Base-by-base conservation (phyloP, 2,888 invertebrate genomes). In the Toxonevra muliebris region DNA sequence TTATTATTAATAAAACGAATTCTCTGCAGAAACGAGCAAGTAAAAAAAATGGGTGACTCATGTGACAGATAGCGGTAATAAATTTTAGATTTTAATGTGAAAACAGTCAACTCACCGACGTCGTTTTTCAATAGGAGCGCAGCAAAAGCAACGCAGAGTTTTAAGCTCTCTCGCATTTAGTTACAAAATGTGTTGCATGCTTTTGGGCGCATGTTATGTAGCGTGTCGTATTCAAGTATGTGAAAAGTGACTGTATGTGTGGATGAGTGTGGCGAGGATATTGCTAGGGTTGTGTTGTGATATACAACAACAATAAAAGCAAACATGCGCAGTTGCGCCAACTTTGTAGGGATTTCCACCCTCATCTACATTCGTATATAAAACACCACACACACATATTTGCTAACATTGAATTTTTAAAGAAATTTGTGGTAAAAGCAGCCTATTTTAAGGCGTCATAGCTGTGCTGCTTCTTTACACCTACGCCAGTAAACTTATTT, bases 71-170 rank as follows among this genome's bases (percentile, higher is more conserved):
- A 48, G 41, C 15, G 64, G 69, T 62, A 52, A 75, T 75, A 75
- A 75, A 75, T 83, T 79, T 80, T 73, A 67, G 72, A 76, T 78
- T 81, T 84, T 82, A 79, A 84, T 82, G 82, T 75, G 82, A 84
- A 81, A 84, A 80, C 81, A 84, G 84, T 84, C 83, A 84, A 80
- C 82, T 80, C 79, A 80, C 80, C 80, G 80, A 82, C 82, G 82
- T 81, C 79, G 78, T 73, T 80, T 80, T 79, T 71, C 67, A 81
- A 61, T 77, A 81, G 84, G 83, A 63, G 66, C 70, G 0, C 83
- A 84, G 79, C 48, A 69, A 57, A 20, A 53, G 42, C 3, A 20
- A 30, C 2, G 17, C 17, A 52, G 13, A 61, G 15, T 10, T 2
- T 13, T 30, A 13, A 43, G 42, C 41, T 10, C 1, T 1, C 12